A percentile compares a stretch with the other conserved stretches of the same genome.
Conservation (phyloP, 2,113 vertebrate genomes). For the Nymphicus hollandicus region DNA sequence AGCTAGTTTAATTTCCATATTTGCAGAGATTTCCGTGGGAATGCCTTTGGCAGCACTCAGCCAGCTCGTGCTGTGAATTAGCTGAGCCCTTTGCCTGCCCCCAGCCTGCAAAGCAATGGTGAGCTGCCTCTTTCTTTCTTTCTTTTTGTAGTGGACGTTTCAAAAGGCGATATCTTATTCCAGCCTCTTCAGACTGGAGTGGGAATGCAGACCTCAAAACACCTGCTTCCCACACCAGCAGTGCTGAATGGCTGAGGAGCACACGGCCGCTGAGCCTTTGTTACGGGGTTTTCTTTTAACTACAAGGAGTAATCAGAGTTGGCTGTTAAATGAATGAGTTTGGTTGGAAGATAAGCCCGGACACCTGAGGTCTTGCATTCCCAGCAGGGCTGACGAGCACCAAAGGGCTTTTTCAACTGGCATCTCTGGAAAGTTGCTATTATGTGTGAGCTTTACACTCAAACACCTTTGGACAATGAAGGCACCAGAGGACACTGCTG, state of each 20-base stretch:
- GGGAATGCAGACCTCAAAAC: not conserved
- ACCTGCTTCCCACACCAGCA: conserved; percentile 34
- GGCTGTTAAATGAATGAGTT: conserved; percentile 46
- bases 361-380: conserved; percentile 60
- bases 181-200: conserved; percentile 12
- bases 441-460: conserved; percentile 57
- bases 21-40: not conserved
- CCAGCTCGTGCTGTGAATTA: not conserved
- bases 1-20: not conserved
- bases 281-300: conserved; percentile 42
- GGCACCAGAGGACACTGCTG: conserved; percentile 56
- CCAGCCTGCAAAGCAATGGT: not conserved
- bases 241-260: not conserved
- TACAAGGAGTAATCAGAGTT: not conserved
- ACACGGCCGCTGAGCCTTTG: conserved; percentile 16
- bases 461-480: conserved; percentile 68
- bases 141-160: not conserved
- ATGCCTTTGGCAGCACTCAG: not conserved
- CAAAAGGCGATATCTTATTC: not conserved
- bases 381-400: conserved; percentile 8
- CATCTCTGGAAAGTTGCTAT: conserved; percentile 16
- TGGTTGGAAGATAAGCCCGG: conserved; percentile 21
- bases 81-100: not conserved
- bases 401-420: conserved; percentile 29
- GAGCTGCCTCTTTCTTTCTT: conserved; percentile 17